phyloP scores from a whole-genome alignment of 2,888 invertebrate genomes.

The Machimus atricapillus region DNA sequence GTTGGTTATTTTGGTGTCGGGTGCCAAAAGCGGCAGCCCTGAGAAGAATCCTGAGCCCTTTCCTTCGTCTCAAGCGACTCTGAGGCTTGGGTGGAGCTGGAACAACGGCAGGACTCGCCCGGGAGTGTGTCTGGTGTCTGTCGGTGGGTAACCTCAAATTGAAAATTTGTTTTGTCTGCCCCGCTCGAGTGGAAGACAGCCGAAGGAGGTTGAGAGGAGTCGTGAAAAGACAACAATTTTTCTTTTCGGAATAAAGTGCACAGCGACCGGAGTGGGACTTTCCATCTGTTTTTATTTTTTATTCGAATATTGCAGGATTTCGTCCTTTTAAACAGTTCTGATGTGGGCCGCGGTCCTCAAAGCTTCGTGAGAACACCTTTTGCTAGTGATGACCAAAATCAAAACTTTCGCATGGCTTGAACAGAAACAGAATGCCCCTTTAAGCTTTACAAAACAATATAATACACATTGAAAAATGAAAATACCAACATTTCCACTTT shows the following conservation, averaged over 20 bases:
- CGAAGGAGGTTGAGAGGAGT: neutral
- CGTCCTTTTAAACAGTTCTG: neutral
- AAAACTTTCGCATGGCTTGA: too few species aligned
- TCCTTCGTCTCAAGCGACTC: neutral
- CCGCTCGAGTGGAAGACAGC: neutral
- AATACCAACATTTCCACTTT: too few species aligned
- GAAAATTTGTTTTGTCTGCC: constrained; percentile 11
- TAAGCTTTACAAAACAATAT: too few species aligned
- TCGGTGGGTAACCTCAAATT: constrained; percentile 5
- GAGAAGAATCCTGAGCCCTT: neutral
- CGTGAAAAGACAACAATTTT: neutral
- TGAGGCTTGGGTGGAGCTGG: neutral
- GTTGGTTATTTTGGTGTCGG: constrained; percentile 13
- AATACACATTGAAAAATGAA: too few species aligned
- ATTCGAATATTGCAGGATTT: neutral
- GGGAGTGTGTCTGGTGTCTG: neutral
- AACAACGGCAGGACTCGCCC: neutral
- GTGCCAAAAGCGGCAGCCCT: constrained; percentile 4
- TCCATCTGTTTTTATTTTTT: neutral
- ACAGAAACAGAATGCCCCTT: too few species aligned
- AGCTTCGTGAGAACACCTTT: neutral
- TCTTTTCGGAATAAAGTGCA: neutral
- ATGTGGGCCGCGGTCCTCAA: neutral
- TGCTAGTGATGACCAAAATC: too few species aligned
- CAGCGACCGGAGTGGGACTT: neutral